phyloP scores from a whole-genome alignment of 2,888 invertebrate species.

The Lamproptera curius region DNA sequence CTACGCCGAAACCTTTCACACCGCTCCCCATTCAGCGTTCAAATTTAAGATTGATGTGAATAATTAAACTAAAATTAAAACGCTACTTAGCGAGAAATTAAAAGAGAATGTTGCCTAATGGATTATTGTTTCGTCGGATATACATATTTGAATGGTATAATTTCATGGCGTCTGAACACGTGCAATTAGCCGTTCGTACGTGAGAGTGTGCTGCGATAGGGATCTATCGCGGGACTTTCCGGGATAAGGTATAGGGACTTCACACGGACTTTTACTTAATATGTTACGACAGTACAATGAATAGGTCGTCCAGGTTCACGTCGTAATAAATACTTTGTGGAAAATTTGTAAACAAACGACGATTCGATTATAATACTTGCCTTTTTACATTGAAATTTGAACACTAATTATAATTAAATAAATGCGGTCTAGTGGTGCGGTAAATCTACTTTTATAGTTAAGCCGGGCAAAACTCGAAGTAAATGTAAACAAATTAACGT shows the following conservation, averaged over 20 bases:
- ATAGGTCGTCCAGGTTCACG: neutral
- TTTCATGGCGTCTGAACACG: conserved; percentile 59
- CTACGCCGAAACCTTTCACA: too few relatives aligned
- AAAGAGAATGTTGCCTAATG: conserved; percentile 32
- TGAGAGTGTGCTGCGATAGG: conserved; percentile 55
- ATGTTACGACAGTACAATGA: conserved; percentile 8
- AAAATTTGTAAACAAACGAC: too few relatives aligned
- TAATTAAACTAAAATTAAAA: conserved; percentile 18
- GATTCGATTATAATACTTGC: neutral
- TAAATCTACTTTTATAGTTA: neutral
- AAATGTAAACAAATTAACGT: too few relatives aligned
- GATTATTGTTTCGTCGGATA: conserved; percentile 53
- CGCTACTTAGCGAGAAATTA: conserved; percentile 24
- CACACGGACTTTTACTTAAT: conserved; percentile 25
- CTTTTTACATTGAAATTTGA: neutral
- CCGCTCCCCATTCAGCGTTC: too few relatives aligned
- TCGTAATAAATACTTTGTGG: too few relatives aligned
- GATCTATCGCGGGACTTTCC: conserved; percentile 36
- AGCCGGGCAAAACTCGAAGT: neutral
- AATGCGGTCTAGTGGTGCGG: neutral
- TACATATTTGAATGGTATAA: conserved; percentile 59
- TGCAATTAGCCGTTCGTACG: conserved; percentile 63
- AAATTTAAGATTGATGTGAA: conserved; percentile 16
- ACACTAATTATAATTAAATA: neutral
- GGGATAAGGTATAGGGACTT: conserved; percentile 29